A percentile compares a stretch with the other conserved stretches of the same genome.
These are phyloP conservation scores for Eurystomus glaucurus DNA, from an alignment of 2,797 vertebrate species.

Conservation along the genomic window DNA sequence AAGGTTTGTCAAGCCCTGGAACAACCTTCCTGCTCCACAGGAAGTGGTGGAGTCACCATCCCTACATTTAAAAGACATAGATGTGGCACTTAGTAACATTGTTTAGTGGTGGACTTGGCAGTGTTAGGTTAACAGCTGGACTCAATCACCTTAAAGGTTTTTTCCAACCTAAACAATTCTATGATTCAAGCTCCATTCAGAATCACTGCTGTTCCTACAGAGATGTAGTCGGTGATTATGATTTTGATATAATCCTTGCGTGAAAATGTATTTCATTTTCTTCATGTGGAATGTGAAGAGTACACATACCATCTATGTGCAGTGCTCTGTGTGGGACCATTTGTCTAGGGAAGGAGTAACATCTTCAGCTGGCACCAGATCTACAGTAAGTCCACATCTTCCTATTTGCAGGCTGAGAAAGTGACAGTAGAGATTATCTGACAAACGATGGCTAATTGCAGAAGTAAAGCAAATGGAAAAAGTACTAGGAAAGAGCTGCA, in stretches of 20 bases:
- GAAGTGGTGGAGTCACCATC: not conserved
- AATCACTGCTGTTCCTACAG: not conserved
- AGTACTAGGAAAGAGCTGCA: not conserved
- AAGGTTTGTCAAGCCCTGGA: not conserved
- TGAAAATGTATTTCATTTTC: not conserved
- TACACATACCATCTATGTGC: not conserved
- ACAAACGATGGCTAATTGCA: not conserved
- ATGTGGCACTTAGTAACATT: not conserved
- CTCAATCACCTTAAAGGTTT: not conserved
- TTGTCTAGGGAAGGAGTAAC: accelerated
- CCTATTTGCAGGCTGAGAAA: not conserved
- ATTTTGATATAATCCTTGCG: not conserved
- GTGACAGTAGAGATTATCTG: not conserved
- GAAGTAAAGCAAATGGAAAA: not conserved
- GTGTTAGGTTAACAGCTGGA: not conserved
- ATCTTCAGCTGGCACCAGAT: not conserved
- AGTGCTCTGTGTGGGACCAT: not conserved
- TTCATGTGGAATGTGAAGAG: accelerated
- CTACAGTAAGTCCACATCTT: not conserved
- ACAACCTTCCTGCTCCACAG: not conserved
- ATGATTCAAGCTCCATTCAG: not conserved
- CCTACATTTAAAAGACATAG: not conserved
- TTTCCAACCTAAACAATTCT: not conserved
- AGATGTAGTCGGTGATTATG: not conserved
- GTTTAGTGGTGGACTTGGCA: not conserved